Percentiles rank a stretch among this genome's conserved stretches.
These are phyloP conservation scores for Papilio polyxenes DNA, from an alignment of 1,140 invertebrate genomes.

Conservation along the genomic window DNA sequence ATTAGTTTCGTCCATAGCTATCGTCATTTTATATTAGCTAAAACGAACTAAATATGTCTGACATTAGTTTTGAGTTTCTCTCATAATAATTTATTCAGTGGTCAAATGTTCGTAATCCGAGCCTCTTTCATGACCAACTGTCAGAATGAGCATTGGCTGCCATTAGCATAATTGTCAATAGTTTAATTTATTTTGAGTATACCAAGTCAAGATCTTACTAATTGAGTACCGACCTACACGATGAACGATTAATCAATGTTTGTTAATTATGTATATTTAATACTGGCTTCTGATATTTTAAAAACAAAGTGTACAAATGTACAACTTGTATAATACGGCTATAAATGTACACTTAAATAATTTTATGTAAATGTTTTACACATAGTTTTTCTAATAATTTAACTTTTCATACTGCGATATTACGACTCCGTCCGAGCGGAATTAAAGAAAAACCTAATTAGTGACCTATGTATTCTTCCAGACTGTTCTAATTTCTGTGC, in stretches of 20 bases:
- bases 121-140: constrained; percentile 20
- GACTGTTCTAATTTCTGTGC: too few relatives aligned
- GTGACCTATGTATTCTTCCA: too few relatives aligned
- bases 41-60: not conserved
- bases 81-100: constrained; percentile 32
- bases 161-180: constrained; percentile 32
- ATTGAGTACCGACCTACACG: constrained; percentile 12
- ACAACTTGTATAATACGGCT: not conserved
- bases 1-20: not conserved
- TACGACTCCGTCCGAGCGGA: too few relatives aligned
- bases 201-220: constrained; percentile 7
- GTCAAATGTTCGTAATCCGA: constrained; percentile 30
- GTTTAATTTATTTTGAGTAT: constrained; percentile 21
- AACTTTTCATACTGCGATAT: not conserved
- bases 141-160: constrained; percentile 15
- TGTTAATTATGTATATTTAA: constrained; percentile 6
- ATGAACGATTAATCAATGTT: constrained; percentile 14
- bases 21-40: not conserved
- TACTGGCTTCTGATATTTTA: not conserved
- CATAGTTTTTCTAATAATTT: not conserved
- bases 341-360: not conserved
- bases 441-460: too few relatives aligned
- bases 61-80: constrained; percentile 20
- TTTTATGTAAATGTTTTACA: not conserved
- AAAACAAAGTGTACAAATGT: not conserved